These are phyloP conservation scores for Cassiopea andromeda DNA, from an alignment of 30 jellyfish, hydroid and myxozoan species.

Conservation along the genomic window DNA sequence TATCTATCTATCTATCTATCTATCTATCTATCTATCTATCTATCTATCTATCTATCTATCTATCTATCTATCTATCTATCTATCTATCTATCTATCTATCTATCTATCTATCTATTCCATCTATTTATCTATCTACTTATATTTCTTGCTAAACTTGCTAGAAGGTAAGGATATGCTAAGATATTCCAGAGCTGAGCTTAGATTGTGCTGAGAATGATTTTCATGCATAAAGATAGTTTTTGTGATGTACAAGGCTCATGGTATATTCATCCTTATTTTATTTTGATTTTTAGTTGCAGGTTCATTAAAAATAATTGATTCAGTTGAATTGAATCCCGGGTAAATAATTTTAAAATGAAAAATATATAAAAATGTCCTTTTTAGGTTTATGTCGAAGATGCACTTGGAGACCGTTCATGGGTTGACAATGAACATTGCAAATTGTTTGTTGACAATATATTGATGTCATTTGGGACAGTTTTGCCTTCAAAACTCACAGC, in stretches of 20 bases:
- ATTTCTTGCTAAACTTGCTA: conserved; percentile 18
- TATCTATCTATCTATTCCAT: no score
- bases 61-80: conserved; percentile 28
- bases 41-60: conserved; percentile 28
- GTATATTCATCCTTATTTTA: no score
- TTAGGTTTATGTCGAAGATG: conserved; percentile 97
- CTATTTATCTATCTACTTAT: conserved; percentile 37
- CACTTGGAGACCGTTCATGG: conserved; percentile 97
- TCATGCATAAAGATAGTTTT: no score
- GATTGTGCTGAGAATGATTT: no score
- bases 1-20: conserved; percentile 28
- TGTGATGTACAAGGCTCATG: no score
- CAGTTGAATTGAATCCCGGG: no score
- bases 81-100: conserved; percentile 45
- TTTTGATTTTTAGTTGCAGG: no score
- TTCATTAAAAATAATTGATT: no score
- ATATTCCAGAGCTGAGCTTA: no score
- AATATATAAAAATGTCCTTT: not conserved
- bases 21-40: conserved; percentile 28
- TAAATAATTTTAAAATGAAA: no score
- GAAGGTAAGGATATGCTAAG: no score
- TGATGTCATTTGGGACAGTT: conserved; percentile 92
- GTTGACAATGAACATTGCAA: conserved; percentile 92
- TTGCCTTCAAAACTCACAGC: conserved; percentile 74
- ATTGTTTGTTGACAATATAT: conserved; percentile 83